These are phyloP conservation scores for Eupeodes corollae DNA, from an alignment of 1,140 invertebrate genomes.

Conservation along the genomic window DNA sequence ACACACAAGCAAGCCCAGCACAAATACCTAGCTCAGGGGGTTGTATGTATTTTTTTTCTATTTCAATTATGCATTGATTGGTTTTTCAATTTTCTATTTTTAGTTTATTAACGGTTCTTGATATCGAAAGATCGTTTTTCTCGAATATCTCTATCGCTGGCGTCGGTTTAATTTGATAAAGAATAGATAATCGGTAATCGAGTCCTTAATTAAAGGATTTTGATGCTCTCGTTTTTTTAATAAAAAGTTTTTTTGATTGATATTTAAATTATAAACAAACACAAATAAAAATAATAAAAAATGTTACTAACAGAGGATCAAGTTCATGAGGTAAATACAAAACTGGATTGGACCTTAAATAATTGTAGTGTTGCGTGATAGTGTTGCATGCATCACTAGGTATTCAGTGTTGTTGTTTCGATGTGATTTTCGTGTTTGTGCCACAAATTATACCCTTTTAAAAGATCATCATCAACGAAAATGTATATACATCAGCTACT, in stretches of 20 bases:
- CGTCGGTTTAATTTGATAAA: not conserved
- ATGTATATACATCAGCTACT: too few species aligned
- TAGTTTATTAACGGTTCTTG: conserved; percentile 38
- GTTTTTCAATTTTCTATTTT: conserved; percentile 22
- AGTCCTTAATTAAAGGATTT: not conserved
- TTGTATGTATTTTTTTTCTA: too few species aligned
- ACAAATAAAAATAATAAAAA: conserved; percentile 1
- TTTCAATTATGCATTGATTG: conserved; percentile 7
- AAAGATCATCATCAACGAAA: too few species aligned
- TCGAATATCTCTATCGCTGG: not conserved
- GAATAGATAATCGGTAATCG: not conserved
- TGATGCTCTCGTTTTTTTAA: too few species aligned
- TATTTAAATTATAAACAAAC: conserved; percentile 7
- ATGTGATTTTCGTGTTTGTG: too few species aligned
- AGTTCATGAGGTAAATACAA: conserved; percentile 27
- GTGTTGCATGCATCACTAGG: too few species aligned
- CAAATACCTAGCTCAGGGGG: too few species aligned
- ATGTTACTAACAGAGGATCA: conserved; percentile 35
- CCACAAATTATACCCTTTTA: too few species aligned
- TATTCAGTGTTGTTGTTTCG: too few species aligned
- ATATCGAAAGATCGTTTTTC: conserved; percentile 32
- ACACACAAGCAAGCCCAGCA: too few species aligned
- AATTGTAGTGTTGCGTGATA: too few species aligned
- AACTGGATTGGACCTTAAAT: not conserved
- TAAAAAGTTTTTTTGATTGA: not conserved